Percentiles rank a stretch among this genome's conserved stretches.
These are phyloP conservation scores for Novumbra hubbsi DNA, from an alignment of 2,797 vertebrate genomes.

Conservation along the genomic window DNA sequence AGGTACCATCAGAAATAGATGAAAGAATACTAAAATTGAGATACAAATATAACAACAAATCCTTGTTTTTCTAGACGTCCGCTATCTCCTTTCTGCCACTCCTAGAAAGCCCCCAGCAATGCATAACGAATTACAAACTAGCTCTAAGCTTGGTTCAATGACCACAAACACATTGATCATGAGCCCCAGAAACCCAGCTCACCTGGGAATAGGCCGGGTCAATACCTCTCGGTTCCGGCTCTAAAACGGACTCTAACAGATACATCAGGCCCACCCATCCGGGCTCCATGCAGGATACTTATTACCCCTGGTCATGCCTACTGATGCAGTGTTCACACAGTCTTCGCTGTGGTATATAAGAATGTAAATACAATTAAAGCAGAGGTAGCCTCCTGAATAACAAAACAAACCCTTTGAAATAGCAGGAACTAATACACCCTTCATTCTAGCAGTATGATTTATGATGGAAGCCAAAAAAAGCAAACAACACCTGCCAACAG, in stretches of 20 bases:
- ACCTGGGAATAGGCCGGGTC: slow-evolving; percentile 51
- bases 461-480: not conserved
- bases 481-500: not conserved
- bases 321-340: not conserved
- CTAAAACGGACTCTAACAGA: slow-evolving; percentile 59
- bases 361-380: not conserved
- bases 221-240: slow-evolving; percentile 53
- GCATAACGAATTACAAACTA: slow-evolving; percentile 70
- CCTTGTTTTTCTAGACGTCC: slow-evolving; percentile 39
- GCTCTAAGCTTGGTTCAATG: slow-evolving; percentile 56
- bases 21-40: not conserved
- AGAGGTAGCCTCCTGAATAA: not conserved
- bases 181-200: slow-evolving; percentile 45
- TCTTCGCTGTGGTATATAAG: not conserved
- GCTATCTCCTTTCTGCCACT: slow-evolving; percentile 44
- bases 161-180: slow-evolving; percentile 63
- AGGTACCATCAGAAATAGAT: not conserved
- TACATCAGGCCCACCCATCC: slow-evolving; percentile 29
- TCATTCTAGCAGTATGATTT: not conserved
- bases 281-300: slow-evolving; percentile 3
- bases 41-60: slow-evolving; percentile 19
- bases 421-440: not conserved
- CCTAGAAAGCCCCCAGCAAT: slow-evolving; percentile 49
- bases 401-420: not conserved
- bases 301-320: not conserved